These are phyloP conservation scores for pig (Sus scrofa) DNA, from an alignment of 2,113 vertebrate species.

Conservation along the genomic window T2T-Sscrofa CM000827.6:99134501-99135000, in stretches of 20 bases:
- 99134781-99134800: background rate
- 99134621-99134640: slow-evolving; percentile 79
- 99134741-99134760: background rate
- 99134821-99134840: too few species aligned
- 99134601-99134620: slow-evolving; percentile 79
- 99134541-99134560: slow-evolving; percentile 80
- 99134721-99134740: background rate
- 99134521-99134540: background rate
- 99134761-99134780: background rate
- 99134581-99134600: slow-evolving; percentile 67
- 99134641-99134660: background rate
- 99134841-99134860: background rate
- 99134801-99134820: background rate
- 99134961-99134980: background rate
- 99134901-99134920: background rate
- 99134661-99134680: background rate
- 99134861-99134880: background rate
- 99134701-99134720: background rate
- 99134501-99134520: background rate
- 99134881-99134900: background rate
- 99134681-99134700: background rate
- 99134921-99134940: background rate
- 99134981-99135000: background rate
- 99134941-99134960: background rate
- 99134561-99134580: slow-evolving; percentile 71